These are phyloP conservation scores for Leptopilina syphax DNA, from an alignment of 2,888 invertebrate genomes.

Conservation along the genomic window DNA sequence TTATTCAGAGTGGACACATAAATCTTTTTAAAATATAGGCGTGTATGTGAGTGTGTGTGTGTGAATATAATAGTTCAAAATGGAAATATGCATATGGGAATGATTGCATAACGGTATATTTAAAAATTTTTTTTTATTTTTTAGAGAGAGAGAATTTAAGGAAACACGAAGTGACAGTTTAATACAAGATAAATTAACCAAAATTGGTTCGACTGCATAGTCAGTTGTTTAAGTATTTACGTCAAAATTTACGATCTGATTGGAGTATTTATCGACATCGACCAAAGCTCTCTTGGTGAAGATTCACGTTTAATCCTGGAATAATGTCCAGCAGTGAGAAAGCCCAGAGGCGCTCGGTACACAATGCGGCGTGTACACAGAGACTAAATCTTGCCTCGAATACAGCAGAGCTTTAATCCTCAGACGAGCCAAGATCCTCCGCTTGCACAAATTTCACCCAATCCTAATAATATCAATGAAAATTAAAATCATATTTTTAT, in stretches of 20 bases:
- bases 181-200: constrained; percentile 22
- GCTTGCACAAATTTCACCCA: constrained; percentile 11
- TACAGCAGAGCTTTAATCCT: constrained; percentile 26
- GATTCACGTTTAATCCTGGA: constrained; percentile 34
- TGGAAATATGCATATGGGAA: background rate
- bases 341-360: constrained; percentile 14
- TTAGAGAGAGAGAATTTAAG: background rate
- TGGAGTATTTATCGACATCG: constrained; percentile 34
- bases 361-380: constrained; percentile 9
- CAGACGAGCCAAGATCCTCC: constrained; percentile 8
- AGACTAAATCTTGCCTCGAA: constrained; percentile 12
- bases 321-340: constrained; percentile 31
- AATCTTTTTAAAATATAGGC: constrained; percentile 1
- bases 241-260: constrained; percentile 38
- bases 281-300: constrained; percentile 11
- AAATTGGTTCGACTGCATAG: background rate
- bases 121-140: no score
- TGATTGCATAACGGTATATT: background rate
- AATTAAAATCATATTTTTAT: no score
- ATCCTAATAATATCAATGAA: constrained; percentile 11
- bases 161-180: background rate
- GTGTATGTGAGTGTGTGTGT: no score
- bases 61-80: no score
- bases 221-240: constrained; percentile 30
- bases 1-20: background rate